These are phyloP conservation scores for Intellagama lesueurii DNA, from an alignment of 2,797 vertebrate genomes.

Conservation along the genomic window DNA sequence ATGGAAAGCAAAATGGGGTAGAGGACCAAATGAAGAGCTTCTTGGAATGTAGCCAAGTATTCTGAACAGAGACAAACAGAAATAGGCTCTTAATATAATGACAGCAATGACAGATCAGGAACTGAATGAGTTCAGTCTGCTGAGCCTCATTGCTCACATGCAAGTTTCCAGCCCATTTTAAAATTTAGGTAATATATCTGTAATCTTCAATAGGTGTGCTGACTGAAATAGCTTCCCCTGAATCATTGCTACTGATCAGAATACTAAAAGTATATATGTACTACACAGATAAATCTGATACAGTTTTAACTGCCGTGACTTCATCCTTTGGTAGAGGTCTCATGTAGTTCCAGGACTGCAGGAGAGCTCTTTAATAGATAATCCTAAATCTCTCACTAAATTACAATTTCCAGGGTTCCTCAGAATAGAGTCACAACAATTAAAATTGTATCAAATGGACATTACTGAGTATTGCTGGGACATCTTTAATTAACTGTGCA, in stretches of 20 bases:
- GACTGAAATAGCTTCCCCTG: neutral
- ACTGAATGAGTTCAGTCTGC: neutral
- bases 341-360: no score
- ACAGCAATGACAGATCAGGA: neutral
- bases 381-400: no score
- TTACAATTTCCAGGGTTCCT: no score
- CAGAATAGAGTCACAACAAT: no score
- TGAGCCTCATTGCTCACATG: neutral
- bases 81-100: neutral
- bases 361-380: no score
- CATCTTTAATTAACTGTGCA: neutral
- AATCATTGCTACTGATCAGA: neutral
- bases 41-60: constrained; percentile 14
- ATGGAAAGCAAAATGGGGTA: neutral
- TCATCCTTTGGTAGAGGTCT: no score
- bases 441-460: no score
- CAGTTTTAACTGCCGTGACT: no score
- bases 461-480: no score
- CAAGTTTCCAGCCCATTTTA: neutral
- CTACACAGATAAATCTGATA: no score
- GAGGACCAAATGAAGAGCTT: neutral
- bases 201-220: neutral
- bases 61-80: neutral
- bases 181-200: neutral
- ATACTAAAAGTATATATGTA: no score